Evolutionary conservation across 2,113 vertebrate species (phyloP).

Genomic region (Myotis lucifugus): DNA sequence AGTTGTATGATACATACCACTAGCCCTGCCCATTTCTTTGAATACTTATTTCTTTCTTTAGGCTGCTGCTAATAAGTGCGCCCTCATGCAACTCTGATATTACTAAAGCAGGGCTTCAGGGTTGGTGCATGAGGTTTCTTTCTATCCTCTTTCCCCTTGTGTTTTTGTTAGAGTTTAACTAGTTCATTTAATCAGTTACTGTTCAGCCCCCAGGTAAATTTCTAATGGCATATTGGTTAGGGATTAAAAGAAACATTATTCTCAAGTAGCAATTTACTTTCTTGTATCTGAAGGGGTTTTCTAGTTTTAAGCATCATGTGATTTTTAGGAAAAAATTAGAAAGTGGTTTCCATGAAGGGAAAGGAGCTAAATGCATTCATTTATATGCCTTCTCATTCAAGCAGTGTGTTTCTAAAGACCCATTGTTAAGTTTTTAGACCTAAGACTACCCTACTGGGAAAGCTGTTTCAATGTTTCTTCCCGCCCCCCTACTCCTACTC

Average conservation of each 20-base stretch:
- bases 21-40: not conserved
- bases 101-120: conserved; percentile 30
- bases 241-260: conserved; percentile 59
- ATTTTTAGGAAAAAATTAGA: not conserved
- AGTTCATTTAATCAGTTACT: conserved; percentile 73
- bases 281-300: conserved; percentile 36
- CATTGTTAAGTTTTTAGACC: conserved; percentile 18
- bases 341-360: conserved; percentile 17
- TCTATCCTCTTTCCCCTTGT: not conserved
- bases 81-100: not conserved
- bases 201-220: conserved; percentile 47
- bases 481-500: not conserved
- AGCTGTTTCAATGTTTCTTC: conserved; percentile 53
- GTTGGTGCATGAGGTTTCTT: not conserved
- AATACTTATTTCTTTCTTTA: conserved; percentile 4
- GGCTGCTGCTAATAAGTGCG: not conserved
- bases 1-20: not conserved
- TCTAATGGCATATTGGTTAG: conserved; percentile 53
- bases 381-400: conserved; percentile 36
- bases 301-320: conserved; percentile 42
- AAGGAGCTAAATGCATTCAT: conserved; percentile 47
- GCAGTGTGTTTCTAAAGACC: conserved; percentile 40
- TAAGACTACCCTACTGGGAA: not conserved
- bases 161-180: conserved; percentile 74
- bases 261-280: conserved; percentile 50